phyloP scores from a whole-genome alignment of 2,797 vertebrate genomes.

The Cuculus canorus region DNA sequence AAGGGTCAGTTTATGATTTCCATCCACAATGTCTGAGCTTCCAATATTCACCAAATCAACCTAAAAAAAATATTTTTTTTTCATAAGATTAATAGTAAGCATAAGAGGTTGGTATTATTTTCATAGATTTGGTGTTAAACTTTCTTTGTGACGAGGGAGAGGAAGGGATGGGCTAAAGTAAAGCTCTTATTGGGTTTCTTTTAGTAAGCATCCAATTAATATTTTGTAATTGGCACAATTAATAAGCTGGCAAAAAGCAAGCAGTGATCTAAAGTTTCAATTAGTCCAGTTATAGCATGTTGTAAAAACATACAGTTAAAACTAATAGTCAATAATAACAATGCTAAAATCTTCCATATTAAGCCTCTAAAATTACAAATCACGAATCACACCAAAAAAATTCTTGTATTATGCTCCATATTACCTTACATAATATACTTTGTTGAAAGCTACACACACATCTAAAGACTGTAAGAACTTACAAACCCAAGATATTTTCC shows the following conservation, averaged over 20 bases:
- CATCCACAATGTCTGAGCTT: slow-evolving; percentile 97
- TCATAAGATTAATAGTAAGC: background rate
- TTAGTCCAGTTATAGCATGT: background rate
- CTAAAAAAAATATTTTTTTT: slow-evolving; percentile 78
- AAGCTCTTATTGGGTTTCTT: background rate
- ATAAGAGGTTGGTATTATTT: background rate
- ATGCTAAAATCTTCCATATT: background rate
- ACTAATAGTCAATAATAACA: background rate
- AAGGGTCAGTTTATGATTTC: slow-evolving; percentile 98
- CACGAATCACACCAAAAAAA: background rate
- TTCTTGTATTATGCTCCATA: background rate
- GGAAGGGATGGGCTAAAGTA: background rate
- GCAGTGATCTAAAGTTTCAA: background rate
- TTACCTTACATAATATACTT: background rate
- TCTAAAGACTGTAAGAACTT: background rate
- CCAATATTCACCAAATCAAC: slow-evolving; percentile 98
- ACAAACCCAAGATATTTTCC: background rate
- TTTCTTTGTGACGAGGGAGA: background rate
- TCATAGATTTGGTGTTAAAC: background rate
- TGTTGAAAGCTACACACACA: background rate
- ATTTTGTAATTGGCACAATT: slow-evolving; percentile 28
- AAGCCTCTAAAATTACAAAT: background rate
- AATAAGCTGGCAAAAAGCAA: slow-evolving; percentile 20
- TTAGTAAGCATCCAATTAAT: background rate
- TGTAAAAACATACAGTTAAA: background rate